Evolutionary conservation across 2,888 invertebrate genomes (phyloP), one percentile per base, ranked within the genome.

Genomic region (Drosophila paranaensis): DNA sequence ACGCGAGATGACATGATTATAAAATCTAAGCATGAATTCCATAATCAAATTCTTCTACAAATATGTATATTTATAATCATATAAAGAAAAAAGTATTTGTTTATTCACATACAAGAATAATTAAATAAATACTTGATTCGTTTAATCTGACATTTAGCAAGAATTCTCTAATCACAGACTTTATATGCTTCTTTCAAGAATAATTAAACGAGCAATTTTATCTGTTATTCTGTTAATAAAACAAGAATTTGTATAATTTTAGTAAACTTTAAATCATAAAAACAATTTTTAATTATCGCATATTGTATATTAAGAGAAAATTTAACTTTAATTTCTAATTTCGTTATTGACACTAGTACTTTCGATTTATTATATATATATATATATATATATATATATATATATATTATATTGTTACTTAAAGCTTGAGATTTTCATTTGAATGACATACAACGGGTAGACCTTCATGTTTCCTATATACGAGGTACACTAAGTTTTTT

Each of bases 151-250:
- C 48, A 50, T 50, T 33, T 16, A 16, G 10, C 39, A 37, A 66
- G 54, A 65, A 37, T 42, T 42, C 27, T 65, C 58, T 65, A 20
- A 48, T 51, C 62, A 14, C 4, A 25, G 16, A 50, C 13, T 11
- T 46, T 10, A 48, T 46, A n/a, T 10, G n/a, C n/a, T 48, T 48
- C 16, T 30, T 11, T 16, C 33, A 11, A 11, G 33, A 50, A 16
- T 33, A 50, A 33, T 33, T 13, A 50, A 33, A 50, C 11, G 33
- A 50, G 13, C 13, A 3, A 25, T 27, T 10, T 20, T 13, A 27
- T 50, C 16, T 50, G n/a, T 9, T 30, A 6, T 16, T 50, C 11
- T 33, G 11, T 16, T 16, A 50, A 11, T 30, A 16, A 50, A 6
- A 33, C 33, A 50, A 33, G 33, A 50, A 16, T 16, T 16, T 11